These are phyloP conservation scores for Netelia melanura DNA, from an alignment of 2,888 invertebrate species.

Conservation along the genomic window DNA sequence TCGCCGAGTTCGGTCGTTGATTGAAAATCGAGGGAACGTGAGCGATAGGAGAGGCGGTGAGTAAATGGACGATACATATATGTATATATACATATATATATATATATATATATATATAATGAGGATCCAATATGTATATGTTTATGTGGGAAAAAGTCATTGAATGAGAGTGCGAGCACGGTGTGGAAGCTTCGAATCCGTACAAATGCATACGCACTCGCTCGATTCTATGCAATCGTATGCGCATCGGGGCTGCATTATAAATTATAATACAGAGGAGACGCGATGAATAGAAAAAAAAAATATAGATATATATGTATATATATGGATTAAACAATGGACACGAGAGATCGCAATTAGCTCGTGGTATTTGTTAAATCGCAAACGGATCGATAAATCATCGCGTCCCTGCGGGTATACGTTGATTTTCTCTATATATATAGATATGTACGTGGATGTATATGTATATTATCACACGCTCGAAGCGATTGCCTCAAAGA, in stretches of 20 bases:
- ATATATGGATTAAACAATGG: constrained; percentile 58
- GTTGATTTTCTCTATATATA: not conserved
- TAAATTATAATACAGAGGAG: constrained; percentile 40
- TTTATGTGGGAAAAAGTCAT: constrained; percentile 57
- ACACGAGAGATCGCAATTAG: constrained; percentile 68
- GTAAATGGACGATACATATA: constrained; percentile 19
- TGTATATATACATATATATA: not conserved
- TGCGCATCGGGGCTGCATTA: constrained; percentile 32
- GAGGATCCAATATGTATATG: not conserved
- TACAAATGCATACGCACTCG: constrained; percentile 41
- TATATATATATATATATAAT: not conserved
- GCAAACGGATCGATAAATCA: constrained; percentile 64
- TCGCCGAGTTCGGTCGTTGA: constrained; percentile 49
- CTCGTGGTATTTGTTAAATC: constrained; percentile 55
- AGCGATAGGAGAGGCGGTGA: constrained; percentile 11
- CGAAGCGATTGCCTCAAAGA: constrained; percentile 11
- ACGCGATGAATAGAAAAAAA: constrained; percentile 52
- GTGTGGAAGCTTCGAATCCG: constrained; percentile 20
- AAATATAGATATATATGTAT: constrained; percentile 21
- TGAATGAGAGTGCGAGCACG: constrained; percentile 35
- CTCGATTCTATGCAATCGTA: constrained; percentile 31
- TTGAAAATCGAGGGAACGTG: constrained; percentile 68
- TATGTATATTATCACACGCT: not conserved
- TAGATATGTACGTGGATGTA: constrained; percentile 1
- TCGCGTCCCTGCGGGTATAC: constrained; percentile 45